Evolutionary conservation across 2,797 vertebrate genomes (phyloP).

Genomic region (Peromyscus melanophrys): DNA sequence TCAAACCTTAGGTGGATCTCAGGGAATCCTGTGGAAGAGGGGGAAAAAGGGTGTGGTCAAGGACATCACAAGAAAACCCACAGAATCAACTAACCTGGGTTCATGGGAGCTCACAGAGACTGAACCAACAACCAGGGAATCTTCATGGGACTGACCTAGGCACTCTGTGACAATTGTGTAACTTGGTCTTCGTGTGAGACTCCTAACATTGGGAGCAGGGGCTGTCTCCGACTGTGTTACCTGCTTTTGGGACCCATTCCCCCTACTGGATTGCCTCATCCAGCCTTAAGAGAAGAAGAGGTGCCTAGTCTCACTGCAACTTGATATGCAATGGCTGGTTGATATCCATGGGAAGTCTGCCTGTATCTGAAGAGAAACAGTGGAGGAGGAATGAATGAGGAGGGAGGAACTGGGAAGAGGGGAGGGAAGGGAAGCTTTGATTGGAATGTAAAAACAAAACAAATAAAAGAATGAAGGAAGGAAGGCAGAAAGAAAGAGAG

Average conservation of each 20-base stretch:
- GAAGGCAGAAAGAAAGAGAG: not conserved
- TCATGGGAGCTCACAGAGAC: not conserved
- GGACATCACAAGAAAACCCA: not conserved
- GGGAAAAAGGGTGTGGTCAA: not conserved
- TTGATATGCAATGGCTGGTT: not conserved
- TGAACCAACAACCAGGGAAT: not conserved
- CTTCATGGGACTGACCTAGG: not conserved
- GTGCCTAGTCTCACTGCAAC: not conserved
- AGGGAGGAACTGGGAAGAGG: not conserved
- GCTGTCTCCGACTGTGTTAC: not conserved
- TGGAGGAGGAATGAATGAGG: not conserved
- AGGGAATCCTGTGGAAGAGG: not conserved
- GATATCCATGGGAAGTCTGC: not conserved
- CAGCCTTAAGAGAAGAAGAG: not conserved
- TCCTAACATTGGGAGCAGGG: not conserved
- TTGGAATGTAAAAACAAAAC: not conserved
- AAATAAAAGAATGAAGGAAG: too few relatives aligned
- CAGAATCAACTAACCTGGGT: not conserved
- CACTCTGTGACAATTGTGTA: not conserved
- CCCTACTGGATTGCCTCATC: not conserved
- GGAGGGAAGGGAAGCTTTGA: not conserved
- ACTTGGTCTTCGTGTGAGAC: not conserved
- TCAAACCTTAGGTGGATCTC: not conserved
- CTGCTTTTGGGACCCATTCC: not conserved
- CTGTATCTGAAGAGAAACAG: not conserved